Evolutionary conservation across 2,797 vertebrate genomes (phyloP), one percentile per base, ranked within the genome.

Genomic region (Neosalanx taihuensis): DNA sequence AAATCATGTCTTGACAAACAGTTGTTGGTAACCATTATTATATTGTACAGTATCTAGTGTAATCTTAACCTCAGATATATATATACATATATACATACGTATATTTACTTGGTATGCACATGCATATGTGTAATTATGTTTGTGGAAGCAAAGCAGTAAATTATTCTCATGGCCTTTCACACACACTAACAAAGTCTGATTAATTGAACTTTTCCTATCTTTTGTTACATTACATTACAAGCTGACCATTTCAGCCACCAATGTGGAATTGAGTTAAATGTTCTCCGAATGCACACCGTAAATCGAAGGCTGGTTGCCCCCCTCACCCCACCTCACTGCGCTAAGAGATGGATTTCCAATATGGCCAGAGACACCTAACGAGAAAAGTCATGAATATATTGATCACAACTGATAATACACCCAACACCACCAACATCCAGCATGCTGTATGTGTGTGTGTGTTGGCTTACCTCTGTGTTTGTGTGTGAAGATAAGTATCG

Each of bases 321-420:
- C 77, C 76, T 72, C 76, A 64, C 17, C 81, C 66, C 57, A 6
- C 60, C 53, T 72, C n/a, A 41, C 46, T 79, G 75, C 72, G 73
- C 76, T 67, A 51, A 66, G 71, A 81, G 73, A 88, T 86, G 83
- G 81, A 88, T 89, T 89, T 88, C 71, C 85, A 75, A 80, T 87
- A 79, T 26, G 72, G 76, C 74, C 20, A 59, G 37, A 64, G 80
- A 85, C 74, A 62, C 78, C 71, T 79, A 84, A 81, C 26, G 51
- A 84, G 79, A 85, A 83, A 86, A 86, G 75, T 81, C 76, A 85
- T 84, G 75, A 83, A 87, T 83, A 79, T 85, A 87, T 89, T 83
- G 88, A 89, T 87, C 23, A 2, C 31, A 79, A 60, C 78, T 81
- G 76, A 86, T 85, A 79, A 86, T 77, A 77, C 76, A 82, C 80